Percentiles rank a stretch among this genome's conserved stretches.
Conservation (phyloP, 2,888 invertebrate species). For the Rhingia campestris region DNA sequence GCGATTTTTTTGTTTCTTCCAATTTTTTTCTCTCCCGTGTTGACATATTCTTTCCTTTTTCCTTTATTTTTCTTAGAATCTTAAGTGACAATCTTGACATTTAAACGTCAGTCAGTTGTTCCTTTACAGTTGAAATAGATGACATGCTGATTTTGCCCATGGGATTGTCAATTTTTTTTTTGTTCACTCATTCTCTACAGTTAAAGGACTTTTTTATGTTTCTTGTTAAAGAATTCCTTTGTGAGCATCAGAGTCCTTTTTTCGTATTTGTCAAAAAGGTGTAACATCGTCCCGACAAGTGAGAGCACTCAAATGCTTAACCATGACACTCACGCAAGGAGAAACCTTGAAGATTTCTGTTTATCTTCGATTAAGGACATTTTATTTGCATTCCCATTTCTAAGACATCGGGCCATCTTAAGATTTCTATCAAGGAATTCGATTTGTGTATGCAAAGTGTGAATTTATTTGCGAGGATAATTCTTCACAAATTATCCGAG, state of each 20-base stretch:
- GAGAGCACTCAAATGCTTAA: slow-evolving; percentile 20
- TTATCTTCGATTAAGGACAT: slow-evolving; percentile 33
- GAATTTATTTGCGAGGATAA: slow-evolving; percentile 62
- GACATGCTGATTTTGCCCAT: slow-evolving; percentile 69
- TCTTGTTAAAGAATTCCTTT: slow-evolving; percentile 57
- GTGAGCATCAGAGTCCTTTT: slow-evolving; percentile 43
- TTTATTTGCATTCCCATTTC: slow-evolving; percentile 47
- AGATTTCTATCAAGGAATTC: slow-evolving; percentile 55
- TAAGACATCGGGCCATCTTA: slow-evolving; percentile 2
- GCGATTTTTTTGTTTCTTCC: slow-evolving; percentile 56
- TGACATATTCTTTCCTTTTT: slow-evolving; percentile 52
- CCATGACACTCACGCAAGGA: slow-evolving; percentile 24
- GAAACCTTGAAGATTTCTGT: slow-evolving; percentile 35
- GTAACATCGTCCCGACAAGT: slow-evolving; percentile 46
- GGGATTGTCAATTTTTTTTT: slow-evolving; percentile 58
- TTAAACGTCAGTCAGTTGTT: slow-evolving; percentile 71
- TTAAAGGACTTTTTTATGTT: slow-evolving; percentile 68
- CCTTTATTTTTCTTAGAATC: slow-evolving; percentile 63
- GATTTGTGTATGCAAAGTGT: slow-evolving; percentile 46
- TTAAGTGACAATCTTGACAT: slow-evolving; percentile 74
- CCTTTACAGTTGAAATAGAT: slow-evolving; percentile 55
- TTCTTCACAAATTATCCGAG: slow-evolving; percentile 53
- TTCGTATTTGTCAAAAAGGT: slow-evolving; percentile 54
- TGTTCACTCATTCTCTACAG: neutral
- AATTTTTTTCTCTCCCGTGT: slow-evolving; percentile 14